Base-by-base conservation (phyloP, 2,797 vertebrate species). In the Apogon talboti region DNA sequence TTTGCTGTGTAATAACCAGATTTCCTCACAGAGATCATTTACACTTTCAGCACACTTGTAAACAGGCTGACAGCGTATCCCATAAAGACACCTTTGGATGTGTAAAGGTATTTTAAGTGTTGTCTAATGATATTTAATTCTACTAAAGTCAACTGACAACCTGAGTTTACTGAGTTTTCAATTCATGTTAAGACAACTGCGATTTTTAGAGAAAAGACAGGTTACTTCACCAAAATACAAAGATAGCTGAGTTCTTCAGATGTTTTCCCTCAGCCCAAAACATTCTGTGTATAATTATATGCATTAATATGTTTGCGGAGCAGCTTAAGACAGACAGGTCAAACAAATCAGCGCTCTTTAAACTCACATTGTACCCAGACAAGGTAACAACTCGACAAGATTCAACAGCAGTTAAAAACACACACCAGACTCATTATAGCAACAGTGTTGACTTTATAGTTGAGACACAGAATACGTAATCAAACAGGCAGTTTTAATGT, bases 401-500 rank as follows among this genome's bases (percentile, higher is more conserved):
- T 5, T 28, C 24, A 28, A 5, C 24, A 28, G 24, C 24, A 28
- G 4, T 15, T 33, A 44, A 52, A n/a, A 6, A 2, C n/a, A n/a
- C 1, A 11, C 21, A 1, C 30, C 6, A 24, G 11, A 3, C 10
- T 49, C 11, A 35, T 18, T 37, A 51, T 66, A 54, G 16, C 38
- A 45, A 43, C 16, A 14, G 14, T 45, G 7, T 54, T 54, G 41
- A 53, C 11, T 57, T 65, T 55, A 53, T 47, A 62, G 19, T 57
- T 24, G 11, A 71, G 3, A 44, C 46, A 64, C 19, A 12, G 16
- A 64, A 62, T 35, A 45, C 10, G 1, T 21, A 55, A 70, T 71
- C 24, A 71, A 66, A 61, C 58, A 66, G 24, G n/a, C 56, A 15
- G 66, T 54, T 78, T 66, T 66, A 65, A 71, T 76, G 14, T 55